phyloP scores from a whole-genome alignment of 2,113 vertebrate species.

The Megaptera novaeangliae region DNA sequence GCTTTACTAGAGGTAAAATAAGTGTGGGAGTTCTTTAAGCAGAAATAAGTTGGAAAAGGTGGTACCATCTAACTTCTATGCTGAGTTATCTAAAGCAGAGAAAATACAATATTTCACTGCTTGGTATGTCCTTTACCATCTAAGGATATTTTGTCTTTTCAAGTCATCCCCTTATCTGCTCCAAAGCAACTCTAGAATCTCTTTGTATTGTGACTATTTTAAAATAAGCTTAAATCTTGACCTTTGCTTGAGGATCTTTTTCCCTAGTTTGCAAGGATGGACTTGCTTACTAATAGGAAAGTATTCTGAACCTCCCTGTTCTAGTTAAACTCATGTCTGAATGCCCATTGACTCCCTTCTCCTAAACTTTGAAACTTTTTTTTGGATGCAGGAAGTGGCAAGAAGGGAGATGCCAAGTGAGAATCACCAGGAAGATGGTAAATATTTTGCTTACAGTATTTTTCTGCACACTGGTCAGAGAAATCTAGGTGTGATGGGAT shows the following conservation, averaged over 20 bases:
- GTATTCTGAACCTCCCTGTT: background rate
- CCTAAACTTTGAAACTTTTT: conserved; percentile 54
- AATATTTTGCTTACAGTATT: conserved; percentile 51
- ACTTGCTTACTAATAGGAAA: background rate
- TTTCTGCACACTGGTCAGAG: background rate
- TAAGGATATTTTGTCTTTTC: conserved; percentile 20
- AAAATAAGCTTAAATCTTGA: background rate
- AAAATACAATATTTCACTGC: background rate
- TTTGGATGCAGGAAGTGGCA: conserved; percentile 61
- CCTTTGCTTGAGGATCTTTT: background rate
- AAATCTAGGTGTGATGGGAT: background rate
- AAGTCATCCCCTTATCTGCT: background rate
- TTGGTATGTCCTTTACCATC: background rate
- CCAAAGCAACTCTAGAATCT: conserved; percentile 4
- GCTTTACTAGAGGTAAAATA: conserved; percentile 33
- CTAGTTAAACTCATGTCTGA: background rate
- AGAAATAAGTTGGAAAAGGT: background rate
- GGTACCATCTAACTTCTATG: background rate
- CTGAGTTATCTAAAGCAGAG: background rate
- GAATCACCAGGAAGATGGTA: conserved; percentile 68
- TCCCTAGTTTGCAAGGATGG: background rate
- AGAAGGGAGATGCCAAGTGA: conserved; percentile 62
- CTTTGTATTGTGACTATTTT: background rate
- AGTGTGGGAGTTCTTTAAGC: background rate
- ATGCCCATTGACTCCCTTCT: background rate